Evolutionary conservation across 1,140 invertebrate species (phyloP).

Genomic region (Choristoneura fumiferana): DNA sequence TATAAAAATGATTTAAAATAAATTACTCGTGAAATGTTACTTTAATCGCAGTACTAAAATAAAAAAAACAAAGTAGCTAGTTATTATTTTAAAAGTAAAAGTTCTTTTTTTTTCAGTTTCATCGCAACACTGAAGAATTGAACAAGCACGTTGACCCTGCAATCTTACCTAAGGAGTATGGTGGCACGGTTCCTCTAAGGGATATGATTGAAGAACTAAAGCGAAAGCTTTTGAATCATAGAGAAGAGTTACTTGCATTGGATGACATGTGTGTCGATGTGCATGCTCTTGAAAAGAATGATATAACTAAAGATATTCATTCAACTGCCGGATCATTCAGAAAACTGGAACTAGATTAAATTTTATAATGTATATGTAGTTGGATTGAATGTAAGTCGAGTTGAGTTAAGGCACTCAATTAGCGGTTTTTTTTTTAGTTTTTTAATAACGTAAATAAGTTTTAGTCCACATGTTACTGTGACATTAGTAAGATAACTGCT

Average conservation of each 20-base stretch:
- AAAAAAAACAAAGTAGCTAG: too few relatives aligned
- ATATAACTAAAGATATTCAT: conserved; percentile 82
- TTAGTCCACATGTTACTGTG: background rate
- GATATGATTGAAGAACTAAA: conserved; percentile 91
- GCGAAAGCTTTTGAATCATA: conserved; percentile 80
- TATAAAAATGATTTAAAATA: too few relatives aligned
- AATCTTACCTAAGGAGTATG: conserved; percentile 92
- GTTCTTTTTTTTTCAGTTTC: conserved; percentile 79
- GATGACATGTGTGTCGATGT: conserved; percentile 90
- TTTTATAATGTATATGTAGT: background rate
- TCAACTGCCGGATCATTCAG: conserved; percentile 87
- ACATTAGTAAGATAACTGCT: background rate
- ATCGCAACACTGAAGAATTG: conserved; percentile 84
- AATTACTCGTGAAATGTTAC: too few relatives aligned
- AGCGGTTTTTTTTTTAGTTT: too few relatives aligned
- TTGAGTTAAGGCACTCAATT: too few relatives aligned
- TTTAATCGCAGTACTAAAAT: too few relatives aligned
- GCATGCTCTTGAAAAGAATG: conserved; percentile 81
- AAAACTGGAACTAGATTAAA: conserved; percentile 89
- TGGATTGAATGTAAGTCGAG: background rate
- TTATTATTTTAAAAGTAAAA: too few relatives aligned
- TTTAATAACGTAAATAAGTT: too few relatives aligned
- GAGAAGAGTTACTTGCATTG: conserved; percentile 83
- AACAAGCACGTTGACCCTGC: conserved; percentile 83
- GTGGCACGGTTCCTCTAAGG: conserved; percentile 86